Evolutionary conservation across 2,888 invertebrate genomes (phyloP), one percentile per base, ranked within the genome.

Genomic region (Yponomeuta evonymella): DNA sequence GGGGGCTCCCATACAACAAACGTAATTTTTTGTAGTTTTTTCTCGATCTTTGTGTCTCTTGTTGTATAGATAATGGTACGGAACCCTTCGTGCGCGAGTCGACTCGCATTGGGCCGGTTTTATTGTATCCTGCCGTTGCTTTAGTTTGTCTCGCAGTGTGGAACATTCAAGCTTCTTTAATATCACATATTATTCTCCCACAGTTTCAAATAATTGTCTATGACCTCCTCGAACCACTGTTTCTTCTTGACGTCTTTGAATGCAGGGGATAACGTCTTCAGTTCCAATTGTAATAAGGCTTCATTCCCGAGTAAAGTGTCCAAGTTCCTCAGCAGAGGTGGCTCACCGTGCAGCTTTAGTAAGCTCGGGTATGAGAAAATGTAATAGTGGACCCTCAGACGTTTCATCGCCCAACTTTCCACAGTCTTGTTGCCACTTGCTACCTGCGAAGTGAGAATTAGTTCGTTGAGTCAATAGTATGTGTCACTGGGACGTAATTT

Each of bases 121-220:
- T 23, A 1, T 23, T 23, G 23, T 23, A 23, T 23, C 23, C 23
- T 23, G 23, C 1, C 23, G 23, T 23, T 23, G 23, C 36, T 36
- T 36, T 36, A 36, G 43, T 43, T 43, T 43, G 6, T 43, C 43
- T 43, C 43, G 9, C 43, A 43, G 43, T 43, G 43, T 8, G 43
- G 43, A 43, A 1, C 9, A 8, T 43, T 43, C 8, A 58, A 58
- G 51, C 5, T 58, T 12, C 15, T 58, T 67, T n/a, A 36, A 0
- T 71, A 86, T 94, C 94, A 96, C 94, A 97, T 96, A 87, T 97
- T 97, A 79, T 95, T 95, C 88, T 97, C 97, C 97, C 97, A 97
- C 75, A 97, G 90, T 88, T 97, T 97, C 87, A 97, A 94, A 89
- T 96, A 96, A 93, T 97, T 97, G 89, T 97, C 97, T 83, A 97